Base-by-base conservation (phyloP, 2,113 vertebrate species). In the Trogon melanurus region DNA sequence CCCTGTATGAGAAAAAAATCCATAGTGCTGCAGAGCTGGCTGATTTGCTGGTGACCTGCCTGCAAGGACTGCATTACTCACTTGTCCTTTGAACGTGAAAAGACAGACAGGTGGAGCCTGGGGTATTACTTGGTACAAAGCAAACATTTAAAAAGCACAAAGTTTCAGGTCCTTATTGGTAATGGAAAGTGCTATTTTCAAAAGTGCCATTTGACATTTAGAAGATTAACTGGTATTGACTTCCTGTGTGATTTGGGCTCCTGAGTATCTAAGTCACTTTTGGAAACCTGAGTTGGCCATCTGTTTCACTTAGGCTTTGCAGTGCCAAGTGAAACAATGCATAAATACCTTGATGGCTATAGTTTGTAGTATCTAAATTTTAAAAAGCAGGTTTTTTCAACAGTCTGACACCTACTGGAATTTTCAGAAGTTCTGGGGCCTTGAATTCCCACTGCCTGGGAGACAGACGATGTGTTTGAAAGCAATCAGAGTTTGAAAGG, bases 251-350 rank as follows among this genome's bases (percentile, higher is more conserved):
- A 96, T 69, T 30, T 41, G 93, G 88, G 93, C 93, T 96, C 90
- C 79, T 75, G 92, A 92, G 92, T 56, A 88, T 92, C 90, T 92
- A 85, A 93, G 79, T 96, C 92, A 92, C 91, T 95, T 96, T 79
- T 92, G 91, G 90, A 96, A 96, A 91, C 95, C 83, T 57, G 88
- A 75, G 92, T 72, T 86, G 86, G 88, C 96, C 95, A 95, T 96
- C 93, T 96, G 91, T 95, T 94, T 84, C 88, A 79, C 88, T 95
- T 89, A 86, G 73, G 61, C 83, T 93, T 21, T 75, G 90, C 85
- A 25, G 60, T 51, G 79, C 95, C 92, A 50, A 94, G 65, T 64
- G 79, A 94, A 32, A 79, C 93, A 91, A 19, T 79, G 83, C 85
- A 47, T 75, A 93, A 94, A 87, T 75, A 82, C 93, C 88, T 92